A percentile compares a stretch with the other conserved stretches of the same genome.
phyloP scores from a whole-genome alignment of 2,888 invertebrate genomes.

The Antheraea yamamai region DNA sequence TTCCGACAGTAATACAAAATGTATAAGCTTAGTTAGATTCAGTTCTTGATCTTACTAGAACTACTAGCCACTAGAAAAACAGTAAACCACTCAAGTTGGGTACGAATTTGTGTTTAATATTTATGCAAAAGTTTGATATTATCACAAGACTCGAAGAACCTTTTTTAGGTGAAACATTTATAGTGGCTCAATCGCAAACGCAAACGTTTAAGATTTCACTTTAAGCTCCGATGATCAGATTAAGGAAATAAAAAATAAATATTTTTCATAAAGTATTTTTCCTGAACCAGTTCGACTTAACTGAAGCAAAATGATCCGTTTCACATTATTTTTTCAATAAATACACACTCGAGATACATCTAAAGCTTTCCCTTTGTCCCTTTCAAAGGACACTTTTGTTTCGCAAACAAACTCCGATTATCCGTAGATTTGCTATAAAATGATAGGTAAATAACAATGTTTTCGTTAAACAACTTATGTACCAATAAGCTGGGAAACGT shows the following conservation, averaged over 20 bases:
- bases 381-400: constrained; percentile 58
- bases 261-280: constrained; percentile 4
- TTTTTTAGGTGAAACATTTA: background rate
- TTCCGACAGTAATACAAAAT: background rate
- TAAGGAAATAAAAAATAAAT: constrained; percentile 5
- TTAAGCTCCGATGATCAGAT: background rate
- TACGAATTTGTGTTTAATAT: background rate
- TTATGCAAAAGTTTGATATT: background rate
- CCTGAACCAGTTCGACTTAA: background rate
- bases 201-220: background rate
- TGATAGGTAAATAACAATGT: constrained; percentile 79
- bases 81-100: background rate
- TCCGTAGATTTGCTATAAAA: constrained; percentile 73
- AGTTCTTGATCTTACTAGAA: background rate
- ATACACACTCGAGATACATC: constrained; percentile 32
- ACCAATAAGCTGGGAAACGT: constrained; percentile 68
- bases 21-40: background rate
- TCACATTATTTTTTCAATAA: constrained; percentile 22
- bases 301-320: constrained; percentile 9
- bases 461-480: constrained; percentile 74
- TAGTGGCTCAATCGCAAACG: background rate
- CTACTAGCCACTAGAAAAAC: background rate
- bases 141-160: background rate
- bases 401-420: constrained; percentile 69
- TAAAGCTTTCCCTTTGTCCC: constrained; percentile 48